These are phyloP conservation scores for Phyllotreta striolata DNA, from an alignment of 2,888 invertebrate species.

Conservation along the genomic window DNA sequence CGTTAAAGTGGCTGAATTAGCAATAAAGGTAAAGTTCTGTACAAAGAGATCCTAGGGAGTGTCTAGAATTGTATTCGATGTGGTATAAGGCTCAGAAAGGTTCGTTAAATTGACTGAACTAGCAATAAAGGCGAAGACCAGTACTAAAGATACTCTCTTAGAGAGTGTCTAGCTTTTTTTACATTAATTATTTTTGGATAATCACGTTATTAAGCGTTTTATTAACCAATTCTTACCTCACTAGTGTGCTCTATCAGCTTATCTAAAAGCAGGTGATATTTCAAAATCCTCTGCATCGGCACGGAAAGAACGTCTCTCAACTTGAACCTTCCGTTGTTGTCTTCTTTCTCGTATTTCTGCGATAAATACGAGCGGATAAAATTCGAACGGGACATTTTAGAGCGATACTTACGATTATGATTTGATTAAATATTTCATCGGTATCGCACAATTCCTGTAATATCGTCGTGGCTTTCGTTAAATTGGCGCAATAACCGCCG, in stretches of 20 bases:
- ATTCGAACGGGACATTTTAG: conserved; percentile 7
- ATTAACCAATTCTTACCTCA: conserved; percentile 65
- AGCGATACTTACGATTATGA: conserved; percentile 69
- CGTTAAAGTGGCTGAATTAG: too few relatives aligned
- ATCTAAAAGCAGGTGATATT: conserved; percentile 93
- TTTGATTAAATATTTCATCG: conserved; percentile 71
- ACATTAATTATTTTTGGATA: too few relatives aligned
- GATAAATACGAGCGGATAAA: conserved; percentile 45
- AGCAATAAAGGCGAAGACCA: too few relatives aligned
- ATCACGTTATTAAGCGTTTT: too few relatives aligned
- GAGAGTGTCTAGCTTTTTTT: too few relatives aligned
- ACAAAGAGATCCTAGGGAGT: too few relatives aligned
- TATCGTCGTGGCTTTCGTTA: conserved; percentile 86
- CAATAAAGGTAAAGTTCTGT: too few relatives aligned
- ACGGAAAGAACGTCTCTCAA: conserved; percentile 94
- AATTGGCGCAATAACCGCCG: conserved; percentile 94
- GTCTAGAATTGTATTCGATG: too few relatives aligned
- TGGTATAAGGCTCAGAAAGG: too few relatives aligned
- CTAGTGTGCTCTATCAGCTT: conserved; percentile 88
- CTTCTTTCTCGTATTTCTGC: conserved; percentile 91
- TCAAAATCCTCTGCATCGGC: conserved; percentile 98
- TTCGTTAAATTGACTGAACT: background rate
- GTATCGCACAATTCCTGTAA: conserved; percentile 79
- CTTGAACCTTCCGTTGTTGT: conserved; percentile 94
- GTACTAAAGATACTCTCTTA: too few relatives aligned